Conservation (phyloP, 53 echinoderm and acorn worm species). For the Mesocentrotus franciscanus region DNA sequence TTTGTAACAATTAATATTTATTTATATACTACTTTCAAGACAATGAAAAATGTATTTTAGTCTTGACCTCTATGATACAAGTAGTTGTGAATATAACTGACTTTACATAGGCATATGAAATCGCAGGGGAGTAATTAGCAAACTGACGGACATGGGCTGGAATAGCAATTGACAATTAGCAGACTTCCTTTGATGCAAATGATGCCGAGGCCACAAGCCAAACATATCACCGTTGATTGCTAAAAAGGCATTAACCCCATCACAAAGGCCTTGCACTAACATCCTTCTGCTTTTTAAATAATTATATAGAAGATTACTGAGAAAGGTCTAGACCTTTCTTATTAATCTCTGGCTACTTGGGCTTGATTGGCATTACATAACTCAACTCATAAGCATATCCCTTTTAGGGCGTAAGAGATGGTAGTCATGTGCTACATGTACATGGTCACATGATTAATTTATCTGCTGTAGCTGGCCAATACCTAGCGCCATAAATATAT, state of each 20-base stretch:
- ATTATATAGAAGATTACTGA: neutral
- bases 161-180: slow-evolving; percentile 9
- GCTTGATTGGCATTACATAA: neutral
- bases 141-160: neutral
- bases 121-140: slow-evolving; percentile 14
- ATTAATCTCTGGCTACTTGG: neutral
- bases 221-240: neutral
- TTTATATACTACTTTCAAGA: neutral
- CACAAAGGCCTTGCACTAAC: neutral
- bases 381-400: neutral
- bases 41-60: neutral
- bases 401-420: neutral
- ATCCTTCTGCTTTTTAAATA: neutral
- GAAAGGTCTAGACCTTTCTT: neutral
- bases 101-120: neutral
- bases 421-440: neutral
- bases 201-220: neutral
- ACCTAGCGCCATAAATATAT: neutral
- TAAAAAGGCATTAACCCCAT: neutral
- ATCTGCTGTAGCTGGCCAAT: neutral
- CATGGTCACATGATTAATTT: neutral
- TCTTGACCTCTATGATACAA: neutral
- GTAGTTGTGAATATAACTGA: neutral
- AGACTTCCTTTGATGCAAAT: neutral
- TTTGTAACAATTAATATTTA: neutral